Evolutionary conservation across 2,113 vertebrate genomes (phyloP).

Genomic region (Speoplatyrhinus poulsoni): DNA sequence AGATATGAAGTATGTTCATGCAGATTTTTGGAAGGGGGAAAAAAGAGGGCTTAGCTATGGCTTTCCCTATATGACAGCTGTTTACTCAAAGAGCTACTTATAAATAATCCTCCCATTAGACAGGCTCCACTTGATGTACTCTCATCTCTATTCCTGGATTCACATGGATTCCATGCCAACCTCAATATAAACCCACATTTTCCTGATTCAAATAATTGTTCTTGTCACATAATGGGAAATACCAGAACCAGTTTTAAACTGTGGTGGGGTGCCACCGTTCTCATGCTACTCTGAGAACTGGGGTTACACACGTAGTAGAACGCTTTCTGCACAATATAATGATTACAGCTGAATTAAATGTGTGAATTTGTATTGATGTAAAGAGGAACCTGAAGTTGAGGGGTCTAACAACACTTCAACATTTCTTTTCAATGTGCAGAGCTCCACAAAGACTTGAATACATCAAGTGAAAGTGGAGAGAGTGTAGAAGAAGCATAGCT

Average conservation of each 20-base stretch:
- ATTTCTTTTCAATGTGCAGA: slow-evolving; percentile 32
- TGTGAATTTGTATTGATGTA: too few relatives aligned
- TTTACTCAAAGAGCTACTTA: slow-evolving; percentile 34
- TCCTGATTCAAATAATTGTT: too few relatives aligned
- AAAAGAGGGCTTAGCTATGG: slow-evolving; percentile 1
- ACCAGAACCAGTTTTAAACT: neutral
- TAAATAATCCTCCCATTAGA: slow-evolving; percentile 42
- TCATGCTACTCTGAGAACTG: too few relatives aligned
- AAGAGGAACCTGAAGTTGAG: neutral
- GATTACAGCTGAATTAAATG: too few relatives aligned
- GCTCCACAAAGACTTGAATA: slow-evolving; percentile 32
- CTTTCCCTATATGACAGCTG: slow-evolving; percentile 6
- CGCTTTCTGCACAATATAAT: too few relatives aligned
- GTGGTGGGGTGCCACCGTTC: neutral
- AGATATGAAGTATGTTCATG: too few relatives aligned
- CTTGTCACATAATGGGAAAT: too few relatives aligned
- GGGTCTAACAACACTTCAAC: slow-evolving; percentile 43
- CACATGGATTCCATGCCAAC: too few relatives aligned
- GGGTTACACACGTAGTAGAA: too few relatives aligned
- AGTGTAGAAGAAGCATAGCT: slow-evolving; percentile 27
- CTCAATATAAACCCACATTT: too few relatives aligned
- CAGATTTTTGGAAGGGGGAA: too few relatives aligned
- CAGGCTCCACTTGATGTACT: neutral
- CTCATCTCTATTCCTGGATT: neutral
- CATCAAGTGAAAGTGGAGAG: neutral